Percentiles rank a stretch among this genome's conserved stretches.
Conservation (phyloP, 2,113 vertebrate species). For the Archocentrus centrarchus region DNA sequence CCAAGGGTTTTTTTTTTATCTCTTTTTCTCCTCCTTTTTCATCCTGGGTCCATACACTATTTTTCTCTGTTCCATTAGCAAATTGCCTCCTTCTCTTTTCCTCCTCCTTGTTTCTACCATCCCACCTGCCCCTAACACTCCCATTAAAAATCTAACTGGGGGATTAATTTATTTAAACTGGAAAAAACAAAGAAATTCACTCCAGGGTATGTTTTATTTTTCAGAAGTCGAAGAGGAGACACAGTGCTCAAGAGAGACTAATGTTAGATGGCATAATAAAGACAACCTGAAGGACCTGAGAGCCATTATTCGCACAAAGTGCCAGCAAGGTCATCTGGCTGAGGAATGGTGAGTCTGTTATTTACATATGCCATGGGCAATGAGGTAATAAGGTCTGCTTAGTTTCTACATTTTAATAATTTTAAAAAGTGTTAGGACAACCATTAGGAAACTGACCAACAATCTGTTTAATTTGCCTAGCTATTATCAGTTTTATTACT, state of each 20-base stretch:
- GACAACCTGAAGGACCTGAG: constrained; percentile 64
- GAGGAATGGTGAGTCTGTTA: constrained; percentile 63
- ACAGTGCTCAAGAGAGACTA: constrained; percentile 22
- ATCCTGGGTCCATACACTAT: constrained; percentile 38
- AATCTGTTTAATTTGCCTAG: constrained; percentile 13
- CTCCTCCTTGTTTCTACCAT: constrained; percentile 29
- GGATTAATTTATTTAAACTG: constrained; percentile 72
- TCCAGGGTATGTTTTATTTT: constrained; percentile 53
- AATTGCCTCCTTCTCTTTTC: constrained; percentile 68
- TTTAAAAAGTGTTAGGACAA: constrained; percentile 26
- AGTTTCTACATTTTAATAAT: constrained; percentile 30
- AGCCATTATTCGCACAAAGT: constrained; percentile 49
- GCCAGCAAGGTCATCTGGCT: constrained; percentile 54
- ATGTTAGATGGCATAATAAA: constrained; percentile 42
- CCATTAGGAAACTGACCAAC: constrained; percentile 45
- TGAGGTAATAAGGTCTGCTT: constrained; percentile 44
- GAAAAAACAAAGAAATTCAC: constrained; percentile 73
- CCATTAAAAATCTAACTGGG: constrained; percentile 71
- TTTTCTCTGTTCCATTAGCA: constrained; percentile 81
- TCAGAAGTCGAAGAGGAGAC: constrained; percentile 46
- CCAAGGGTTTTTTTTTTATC: constrained; percentile 12
- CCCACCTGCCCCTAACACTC: constrained; percentile 44
- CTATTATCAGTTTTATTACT: constrained; percentile 32
- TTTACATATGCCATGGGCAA: constrained; percentile 58
- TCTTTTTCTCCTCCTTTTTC: constrained; percentile 15